Conservation (phyloP, 2,888 invertebrate genomes). For the Elysia crispata region DNA sequence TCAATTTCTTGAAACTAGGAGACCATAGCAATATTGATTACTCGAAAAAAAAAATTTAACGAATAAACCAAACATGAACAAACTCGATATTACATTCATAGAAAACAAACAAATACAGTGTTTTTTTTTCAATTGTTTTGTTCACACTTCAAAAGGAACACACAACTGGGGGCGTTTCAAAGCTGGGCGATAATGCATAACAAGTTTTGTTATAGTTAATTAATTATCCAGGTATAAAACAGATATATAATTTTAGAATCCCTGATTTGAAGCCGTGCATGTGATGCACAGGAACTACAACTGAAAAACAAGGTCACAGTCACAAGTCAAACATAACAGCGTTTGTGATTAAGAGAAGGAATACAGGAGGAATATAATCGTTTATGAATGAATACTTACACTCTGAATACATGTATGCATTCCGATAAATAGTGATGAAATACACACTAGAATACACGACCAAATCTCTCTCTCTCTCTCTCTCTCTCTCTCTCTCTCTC, state of each 20-base stretch:
- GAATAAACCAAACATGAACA: no score
- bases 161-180: conserved; percentile 31
- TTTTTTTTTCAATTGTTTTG: conserved; percentile 1
- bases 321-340: background rate
- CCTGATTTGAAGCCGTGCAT: conserved; percentile 34
- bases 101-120: conserved; percentile 6
- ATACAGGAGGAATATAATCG: background rate
- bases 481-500: conserved; percentile 46
- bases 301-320: conserved; percentile 3
- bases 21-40: no score
- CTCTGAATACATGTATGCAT: no score
- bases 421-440: no score
- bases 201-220: conserved; percentile 3
- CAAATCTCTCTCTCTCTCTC: conserved; percentile 31
- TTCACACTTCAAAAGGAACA: conserved; percentile 39
- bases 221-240: conserved; percentile 36
- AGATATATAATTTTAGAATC: conserved; percentile 31
- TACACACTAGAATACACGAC: no score
- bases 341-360: background rate
- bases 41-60: no score
- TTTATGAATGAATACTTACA: background rate
- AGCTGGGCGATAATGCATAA: conserved; percentile 36
- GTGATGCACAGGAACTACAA: conserved; percentile 14
- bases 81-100: background rate
- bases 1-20: no score